Conservation (phyloP, 2,797 vertebrate species). For the Chromobotia macracanthus region DNA sequence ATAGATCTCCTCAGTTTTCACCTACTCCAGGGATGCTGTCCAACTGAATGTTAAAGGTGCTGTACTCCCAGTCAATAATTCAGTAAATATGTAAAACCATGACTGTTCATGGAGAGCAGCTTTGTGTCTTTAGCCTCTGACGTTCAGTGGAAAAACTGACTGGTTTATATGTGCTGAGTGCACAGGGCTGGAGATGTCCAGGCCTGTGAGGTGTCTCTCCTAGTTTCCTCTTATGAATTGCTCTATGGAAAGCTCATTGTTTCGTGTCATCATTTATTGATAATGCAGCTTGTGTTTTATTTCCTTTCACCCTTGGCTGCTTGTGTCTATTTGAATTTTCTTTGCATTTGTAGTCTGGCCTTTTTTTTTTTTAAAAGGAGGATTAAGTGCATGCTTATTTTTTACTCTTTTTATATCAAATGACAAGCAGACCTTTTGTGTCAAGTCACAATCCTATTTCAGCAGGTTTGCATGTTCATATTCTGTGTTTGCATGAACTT, state of each 20-base stretch:
- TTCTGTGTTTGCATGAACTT: conserved; percentile 24
- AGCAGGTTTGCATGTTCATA: conserved; percentile 3
- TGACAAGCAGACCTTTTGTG: conserved; percentile 22
- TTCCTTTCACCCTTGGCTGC: conserved; percentile 15
- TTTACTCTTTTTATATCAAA: conserved; percentile 31
- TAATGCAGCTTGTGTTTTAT: conserved; percentile 18
- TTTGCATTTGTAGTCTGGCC: conserved; percentile 34
- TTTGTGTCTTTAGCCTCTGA: conserved; percentile 49
- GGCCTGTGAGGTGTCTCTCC: not conserved
- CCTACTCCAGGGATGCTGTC: not conserved
- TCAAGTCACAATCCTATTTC: not conserved
- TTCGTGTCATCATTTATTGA: conserved; percentile 13
- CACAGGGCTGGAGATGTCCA: not conserved
- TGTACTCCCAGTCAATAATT: conserved; percentile 39
- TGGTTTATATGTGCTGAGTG: conserved; percentile 56
- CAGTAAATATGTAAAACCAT: conserved; percentile 37
- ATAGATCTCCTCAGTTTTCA: too few species aligned
- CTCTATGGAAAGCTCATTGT: not conserved
- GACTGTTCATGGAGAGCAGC: not conserved
- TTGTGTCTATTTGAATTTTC: conserved; percentile 26
- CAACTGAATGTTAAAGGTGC: conserved; percentile 34
- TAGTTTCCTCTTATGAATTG: conserved; percentile 5
- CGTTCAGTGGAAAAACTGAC: conserved; percentile 52
- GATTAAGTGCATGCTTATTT: conserved; percentile 29
- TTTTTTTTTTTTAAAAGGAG: conserved; percentile 17